Percentiles rank a stretch among this genome's conserved stretches.
Conservation (phyloP, 2,888 invertebrate genomes). For the Stratiomys singularior region DNA sequence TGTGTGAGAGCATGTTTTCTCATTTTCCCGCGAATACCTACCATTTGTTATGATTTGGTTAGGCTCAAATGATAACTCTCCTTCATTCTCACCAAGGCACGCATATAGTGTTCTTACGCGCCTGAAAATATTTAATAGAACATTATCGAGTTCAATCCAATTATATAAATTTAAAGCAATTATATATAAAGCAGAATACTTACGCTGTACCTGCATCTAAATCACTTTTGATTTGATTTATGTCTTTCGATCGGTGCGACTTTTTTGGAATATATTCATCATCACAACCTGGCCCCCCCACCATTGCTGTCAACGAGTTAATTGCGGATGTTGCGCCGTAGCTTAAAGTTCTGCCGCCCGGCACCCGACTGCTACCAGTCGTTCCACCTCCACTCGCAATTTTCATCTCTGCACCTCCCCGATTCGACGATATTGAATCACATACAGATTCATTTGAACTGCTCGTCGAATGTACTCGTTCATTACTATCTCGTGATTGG, state of each 20-base stretch:
- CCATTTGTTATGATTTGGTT: slow-evolving; percentile 98
- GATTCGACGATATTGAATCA: slow-evolving; percentile 72
- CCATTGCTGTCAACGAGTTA: slow-evolving; percentile 54
- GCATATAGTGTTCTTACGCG: slow-evolving; percentile 95
- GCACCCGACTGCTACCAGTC: slow-evolving; percentile 49
- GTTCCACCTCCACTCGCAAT: slow-evolving; percentile 48
- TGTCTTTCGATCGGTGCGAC: slow-evolving; percentile 69
- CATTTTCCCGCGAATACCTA: slow-evolving; percentile 63
- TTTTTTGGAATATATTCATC: slow-evolving; percentile 67
- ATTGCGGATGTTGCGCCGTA: slow-evolving; percentile 38
- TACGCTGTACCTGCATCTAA: slow-evolving; percentile 64
- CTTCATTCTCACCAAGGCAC: slow-evolving; percentile 95
- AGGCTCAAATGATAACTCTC: slow-evolving; percentile 97
- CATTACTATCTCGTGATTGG: slow-evolving; percentile 59
- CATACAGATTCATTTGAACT: slow-evolving; percentile 89
- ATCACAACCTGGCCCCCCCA: slow-evolving; percentile 26
- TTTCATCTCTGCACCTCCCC: slow-evolving; percentile 65
- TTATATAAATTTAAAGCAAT: too few relatives aligned
- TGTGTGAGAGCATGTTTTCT: slow-evolving; percentile 54
- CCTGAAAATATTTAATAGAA: slow-evolving; percentile 65
- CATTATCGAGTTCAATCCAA: neutral
- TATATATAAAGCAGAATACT: slow-evolving; percentile 52
- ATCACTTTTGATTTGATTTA: slow-evolving; percentile 64
- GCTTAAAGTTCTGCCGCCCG: slow-evolving; percentile 38
- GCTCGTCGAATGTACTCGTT: slow-evolving; percentile 70